Evolutionary conservation across 1,140 invertebrate genomes (phyloP), one percentile per base, ranked within the genome.

Genomic region (Maconellicoccus hirsutus): DNA sequence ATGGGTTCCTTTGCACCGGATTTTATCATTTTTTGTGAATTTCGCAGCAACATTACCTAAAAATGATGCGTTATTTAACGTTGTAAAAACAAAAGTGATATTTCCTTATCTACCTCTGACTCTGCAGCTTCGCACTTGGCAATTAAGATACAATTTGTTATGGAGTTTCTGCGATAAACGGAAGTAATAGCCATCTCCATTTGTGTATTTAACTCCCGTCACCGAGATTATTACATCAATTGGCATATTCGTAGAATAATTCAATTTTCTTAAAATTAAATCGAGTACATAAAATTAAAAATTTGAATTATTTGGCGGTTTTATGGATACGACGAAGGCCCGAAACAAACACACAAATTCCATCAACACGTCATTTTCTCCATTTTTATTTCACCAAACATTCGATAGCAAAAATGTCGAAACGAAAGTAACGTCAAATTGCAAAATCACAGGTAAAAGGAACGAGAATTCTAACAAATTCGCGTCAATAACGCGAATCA

Each of bases 131-230:
- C 25, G 2, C 16, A 66, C 61, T 26, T 66, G 61, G 25, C 61
- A 66, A 23, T 66, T 66, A 4, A 66, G 25, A 16, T 66, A 66
- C 22, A 66, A 66, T 66, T 66, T 66, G 25, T 26, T 23, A 25
- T 66, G 21, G 7, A 66, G 25, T 66, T 66, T 66, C 25, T 66
- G 61, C 7, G 61, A 66, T 66, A 66, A 25, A 16, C 61, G 8
- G 25, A 66, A 66, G 16, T 66, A 66, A 66, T 66, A 66, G 3
- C 61, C 61, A 23, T 66, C 61, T 23, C 61, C 61, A 23, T 66
- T 66, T 12, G 61, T 66, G 25, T 66, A 66, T 26, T 66, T 66
- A 14, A 66, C 61, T 2, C 61, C 61, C 7, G 61, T 26, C 2
- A 66, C 61, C 8, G 61, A 66, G 3, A 26, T 14, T 6, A 66